A percentile compares a stretch with the other conserved stretches of the same genome.
phyloP scores from a whole-genome alignment of 2,113 vertebrate species.

The Sarotherodon lohbergeri region DNA sequence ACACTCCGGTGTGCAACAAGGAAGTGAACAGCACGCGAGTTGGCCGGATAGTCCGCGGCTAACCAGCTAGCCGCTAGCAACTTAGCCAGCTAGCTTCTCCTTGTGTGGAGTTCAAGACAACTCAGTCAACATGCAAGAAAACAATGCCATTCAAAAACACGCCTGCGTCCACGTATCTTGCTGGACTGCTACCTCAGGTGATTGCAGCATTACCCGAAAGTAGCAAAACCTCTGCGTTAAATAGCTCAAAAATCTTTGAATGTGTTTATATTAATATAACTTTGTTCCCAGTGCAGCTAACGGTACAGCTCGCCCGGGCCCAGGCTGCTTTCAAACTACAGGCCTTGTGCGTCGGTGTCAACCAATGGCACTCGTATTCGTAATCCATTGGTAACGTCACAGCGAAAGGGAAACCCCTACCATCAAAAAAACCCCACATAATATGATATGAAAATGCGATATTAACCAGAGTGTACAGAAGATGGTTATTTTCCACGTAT shows the following conservation, averaged over 20 bases:
- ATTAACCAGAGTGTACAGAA: background rate
- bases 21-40: constrained; percentile 63
- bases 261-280: constrained; percentile 26
- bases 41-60: constrained; percentile 10
- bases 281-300: constrained; percentile 50
- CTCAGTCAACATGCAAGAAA: constrained; percentile 43
- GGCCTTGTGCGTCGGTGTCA: constrained; percentile 50
- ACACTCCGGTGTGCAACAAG: constrained; percentile 56
- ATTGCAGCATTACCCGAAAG: background rate
- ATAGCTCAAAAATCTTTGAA: background rate
- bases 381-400: constrained; percentile 49
- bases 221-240: background rate
- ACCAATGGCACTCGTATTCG: constrained; percentile 48
- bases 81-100: constrained; percentile 46
- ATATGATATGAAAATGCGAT: background rate
- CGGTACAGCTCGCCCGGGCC: constrained; percentile 20
- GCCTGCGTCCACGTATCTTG: background rate
- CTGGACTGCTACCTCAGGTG: background rate
- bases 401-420: constrained; percentile 45
- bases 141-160: constrained; percentile 23
- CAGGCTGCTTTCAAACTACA: constrained; percentile 57
- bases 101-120: constrained; percentile 48
- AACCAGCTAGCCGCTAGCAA: constrained; percentile 22
- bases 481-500: background rate
- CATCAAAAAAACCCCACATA: background rate